Percentiles rank a stretch among this genome's conserved stretches.
Evolutionary conservation across 2,113 vertebrate species (phyloP).

Genomic region (Labeo rohita): DNA sequence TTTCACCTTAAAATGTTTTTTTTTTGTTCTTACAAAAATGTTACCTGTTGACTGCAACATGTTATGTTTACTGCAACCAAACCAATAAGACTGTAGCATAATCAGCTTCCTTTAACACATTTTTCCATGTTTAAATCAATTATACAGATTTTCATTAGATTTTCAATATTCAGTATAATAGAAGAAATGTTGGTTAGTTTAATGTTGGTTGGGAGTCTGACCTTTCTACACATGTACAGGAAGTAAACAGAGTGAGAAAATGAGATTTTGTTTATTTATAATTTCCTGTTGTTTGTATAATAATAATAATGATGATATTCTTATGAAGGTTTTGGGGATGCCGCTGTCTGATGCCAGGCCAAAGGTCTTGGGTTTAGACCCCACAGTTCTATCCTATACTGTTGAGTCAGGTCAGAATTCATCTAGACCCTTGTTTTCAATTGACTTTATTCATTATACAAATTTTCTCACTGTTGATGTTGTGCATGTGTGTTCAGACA

Average conservation of each 20-base stretch:
- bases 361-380: conserved; percentile 58
- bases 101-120: not conserved
- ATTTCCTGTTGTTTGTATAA: not conserved
- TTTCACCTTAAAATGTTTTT: not conserved
- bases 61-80: not conserved
- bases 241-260: not conserved
- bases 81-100: too few relatives aligned
- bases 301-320: conserved; percentile 4
- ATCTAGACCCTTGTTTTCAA: not conserved
- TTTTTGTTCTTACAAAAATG: not conserved
- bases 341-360: conserved; percentile 66
- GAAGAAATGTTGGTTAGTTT: not conserved
- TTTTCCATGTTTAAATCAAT: not conserved
- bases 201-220: not conserved
- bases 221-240: not conserved
- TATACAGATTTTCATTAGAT: not conserved
- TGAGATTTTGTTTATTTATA: not conserved
- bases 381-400: conserved; percentile 72
- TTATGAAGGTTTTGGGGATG: conserved; percentile 41
- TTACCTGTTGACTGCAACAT: not conserved
- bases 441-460: not conserved
- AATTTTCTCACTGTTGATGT: not conserved
- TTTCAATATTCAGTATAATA: not conserved
- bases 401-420: conserved; percentile 81
- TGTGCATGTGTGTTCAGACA: conserved; percentile 62